These are phyloP conservation scores for Rotaria macrura DNA, from an alignment of 2,888 invertebrate genomes.

Conservation along the genomic window DNA sequence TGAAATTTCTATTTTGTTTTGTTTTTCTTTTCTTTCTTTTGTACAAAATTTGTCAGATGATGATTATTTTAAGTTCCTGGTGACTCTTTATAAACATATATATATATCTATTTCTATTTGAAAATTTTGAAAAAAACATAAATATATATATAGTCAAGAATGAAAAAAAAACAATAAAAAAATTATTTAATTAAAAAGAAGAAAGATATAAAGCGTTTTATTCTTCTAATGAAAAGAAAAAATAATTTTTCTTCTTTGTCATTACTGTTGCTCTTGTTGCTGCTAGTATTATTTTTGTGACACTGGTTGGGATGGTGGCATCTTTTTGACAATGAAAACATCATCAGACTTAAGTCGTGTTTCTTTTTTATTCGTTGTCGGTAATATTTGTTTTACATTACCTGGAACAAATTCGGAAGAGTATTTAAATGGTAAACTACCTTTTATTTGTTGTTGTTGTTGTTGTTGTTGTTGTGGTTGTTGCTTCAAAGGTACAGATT, in stretches of 20 bases:
- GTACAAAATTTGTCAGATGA: neutral
- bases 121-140: neutral
- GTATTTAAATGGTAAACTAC: slow-evolving; percentile 19
- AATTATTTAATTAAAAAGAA: neutral
- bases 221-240: neutral
- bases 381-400: neutral
- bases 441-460: neutral
- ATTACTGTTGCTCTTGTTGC: neutral
- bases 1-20: neutral
- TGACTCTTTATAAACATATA: neutral
- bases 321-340: neutral
- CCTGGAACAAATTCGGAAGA: neutral
- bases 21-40: neutral
- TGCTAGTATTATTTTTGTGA: neutral
- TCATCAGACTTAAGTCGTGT: neutral
- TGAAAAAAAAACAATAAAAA: neutral
- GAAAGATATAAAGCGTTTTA: neutral
- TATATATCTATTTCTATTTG: neutral
- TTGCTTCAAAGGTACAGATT: too few relatives aligned
- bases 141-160: slow-evolving; percentile 9
- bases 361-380: neutral
- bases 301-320: neutral
- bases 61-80: neutral
- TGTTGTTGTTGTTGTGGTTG: too few relatives aligned
- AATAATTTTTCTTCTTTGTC: neutral